Conservation (phyloP, 30 jellyfish, hydroid and myxozoan genomes). For the Aurelia aurita region DNA sequence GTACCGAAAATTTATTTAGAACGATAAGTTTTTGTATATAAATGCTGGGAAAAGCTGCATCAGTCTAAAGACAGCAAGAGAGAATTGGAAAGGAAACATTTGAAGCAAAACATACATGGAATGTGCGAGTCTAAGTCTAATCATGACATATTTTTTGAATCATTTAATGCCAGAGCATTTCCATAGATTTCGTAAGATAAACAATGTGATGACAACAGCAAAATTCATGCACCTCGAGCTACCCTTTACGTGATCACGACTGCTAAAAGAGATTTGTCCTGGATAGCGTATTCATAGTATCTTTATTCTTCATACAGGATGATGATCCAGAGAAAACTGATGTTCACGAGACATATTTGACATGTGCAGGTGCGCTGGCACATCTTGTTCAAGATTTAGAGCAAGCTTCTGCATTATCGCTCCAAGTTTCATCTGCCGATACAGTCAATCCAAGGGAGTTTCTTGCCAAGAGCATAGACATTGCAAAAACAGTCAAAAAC, state of each 20-base stretch:
- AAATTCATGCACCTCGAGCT: background rate
- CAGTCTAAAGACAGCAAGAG: background rate
- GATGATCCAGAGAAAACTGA: conserved; percentile 3
- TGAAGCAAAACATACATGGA: background rate
- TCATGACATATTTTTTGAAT: background rate
- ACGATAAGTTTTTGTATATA: background rate
- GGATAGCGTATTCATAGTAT: background rate
- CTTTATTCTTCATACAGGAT: background rate
- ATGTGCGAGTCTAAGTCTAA: background rate
- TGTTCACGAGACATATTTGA: background rate
- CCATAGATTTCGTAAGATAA: background rate
- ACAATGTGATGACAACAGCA: conserved; percentile 2
- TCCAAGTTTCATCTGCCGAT: conserved; percentile 11
- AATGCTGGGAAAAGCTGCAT: background rate
- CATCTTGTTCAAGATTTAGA: conserved; percentile 3
- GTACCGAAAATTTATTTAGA: background rate
- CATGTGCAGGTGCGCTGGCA: conserved; percentile 20
- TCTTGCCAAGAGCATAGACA: conserved; percentile 17
- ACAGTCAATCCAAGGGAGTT: conserved; percentile 17
- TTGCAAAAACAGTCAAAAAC: conserved; percentile 3
- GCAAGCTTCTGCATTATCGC: conserved; percentile 11
- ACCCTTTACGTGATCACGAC: background rate
- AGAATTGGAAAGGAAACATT: background rate
- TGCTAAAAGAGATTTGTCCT: background rate
- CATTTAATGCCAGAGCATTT: too few relatives aligned